phyloP scores from a whole-genome alignment of 2,888 invertebrate genomes.

The Sesamia inferens region DNA sequence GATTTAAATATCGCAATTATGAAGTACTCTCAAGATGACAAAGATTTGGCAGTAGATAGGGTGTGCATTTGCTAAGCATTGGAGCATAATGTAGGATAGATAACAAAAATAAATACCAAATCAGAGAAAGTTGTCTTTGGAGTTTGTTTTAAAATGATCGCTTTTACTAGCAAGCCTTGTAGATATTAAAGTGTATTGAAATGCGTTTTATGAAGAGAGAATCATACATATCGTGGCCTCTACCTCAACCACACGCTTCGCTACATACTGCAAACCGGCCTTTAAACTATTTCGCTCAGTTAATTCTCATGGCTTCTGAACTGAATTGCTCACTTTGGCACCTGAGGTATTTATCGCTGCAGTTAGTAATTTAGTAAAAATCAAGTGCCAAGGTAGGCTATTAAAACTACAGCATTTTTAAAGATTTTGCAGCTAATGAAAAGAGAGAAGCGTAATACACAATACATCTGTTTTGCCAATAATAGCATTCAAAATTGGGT shows the following conservation, averaged over 20 bases:
- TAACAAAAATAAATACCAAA: not conserved
- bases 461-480: not conserved
- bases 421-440: not conserved
- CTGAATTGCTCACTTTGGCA: slow-evolving; percentile 52
- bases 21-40: not conserved
- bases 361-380: slow-evolving; percentile 28
- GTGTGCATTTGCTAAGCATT: not conserved
- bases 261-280: slow-evolving; percentile 12
- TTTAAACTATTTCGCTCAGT: slow-evolving; percentile 35
- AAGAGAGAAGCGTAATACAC: not conserved
- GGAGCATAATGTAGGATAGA: not conserved
- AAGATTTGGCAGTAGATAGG: not conserved
- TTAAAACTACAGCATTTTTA: not conserved
- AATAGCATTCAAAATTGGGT: not conserved
- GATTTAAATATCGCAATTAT: not conserved
- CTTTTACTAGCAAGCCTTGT: not conserved
- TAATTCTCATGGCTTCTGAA: slow-evolving; percentile 34
- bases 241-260: not conserved
- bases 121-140: not conserved
- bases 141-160: not conserved
- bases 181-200: not conserved
- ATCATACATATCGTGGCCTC: not conserved
- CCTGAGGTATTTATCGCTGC: slow-evolving; percentile 43
- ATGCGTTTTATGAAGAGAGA: not conserved
- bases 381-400: slow-evolving; percentile 18